phyloP scores from a whole-genome alignment of 2,888 invertebrate genomes.

The Himalopsyche tibetana region DNA sequence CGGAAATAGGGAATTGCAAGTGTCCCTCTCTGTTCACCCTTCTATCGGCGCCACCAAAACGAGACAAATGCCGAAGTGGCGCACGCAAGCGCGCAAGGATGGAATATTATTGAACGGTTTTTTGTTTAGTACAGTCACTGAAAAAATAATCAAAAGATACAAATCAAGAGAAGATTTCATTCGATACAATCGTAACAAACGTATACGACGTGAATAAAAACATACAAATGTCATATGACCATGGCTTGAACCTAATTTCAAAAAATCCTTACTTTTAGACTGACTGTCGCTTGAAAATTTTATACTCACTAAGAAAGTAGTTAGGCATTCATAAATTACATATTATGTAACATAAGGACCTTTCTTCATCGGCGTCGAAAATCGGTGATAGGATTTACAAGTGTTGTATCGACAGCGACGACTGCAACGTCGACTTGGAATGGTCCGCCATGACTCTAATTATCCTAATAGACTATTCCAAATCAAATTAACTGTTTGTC shows the following conservation, averaged over 20 bases:
- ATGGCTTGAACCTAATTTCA: background rate
- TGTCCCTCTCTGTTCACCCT: background rate
- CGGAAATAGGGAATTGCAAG: background rate
- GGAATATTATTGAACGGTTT: constrained; percentile 53
- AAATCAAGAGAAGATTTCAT: constrained; percentile 19
- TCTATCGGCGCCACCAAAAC: background rate
- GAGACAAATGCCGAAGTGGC: background rate
- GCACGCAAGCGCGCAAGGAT: constrained; percentile 45
- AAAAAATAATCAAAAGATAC: constrained; percentile 49
- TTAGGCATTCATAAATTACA: background rate
- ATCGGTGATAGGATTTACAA: background rate
- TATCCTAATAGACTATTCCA: constrained; percentile 20
- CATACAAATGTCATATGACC: background rate
- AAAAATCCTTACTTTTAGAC: background rate
- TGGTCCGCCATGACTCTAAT: background rate
- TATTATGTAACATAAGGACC: background rate
- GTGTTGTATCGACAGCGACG: background rate
- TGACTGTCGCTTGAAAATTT: background rate
- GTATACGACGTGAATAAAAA: background rate
- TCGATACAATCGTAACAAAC: background rate
- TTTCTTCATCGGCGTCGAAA: background rate
- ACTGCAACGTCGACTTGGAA: background rate
- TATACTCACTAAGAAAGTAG: background rate
- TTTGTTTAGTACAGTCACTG: constrained; percentile 49
- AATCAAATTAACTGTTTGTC: background rate